phyloP scores from a whole-genome alignment of 1,140 invertebrate genomes.

The Drosophila navojoa region DNA sequence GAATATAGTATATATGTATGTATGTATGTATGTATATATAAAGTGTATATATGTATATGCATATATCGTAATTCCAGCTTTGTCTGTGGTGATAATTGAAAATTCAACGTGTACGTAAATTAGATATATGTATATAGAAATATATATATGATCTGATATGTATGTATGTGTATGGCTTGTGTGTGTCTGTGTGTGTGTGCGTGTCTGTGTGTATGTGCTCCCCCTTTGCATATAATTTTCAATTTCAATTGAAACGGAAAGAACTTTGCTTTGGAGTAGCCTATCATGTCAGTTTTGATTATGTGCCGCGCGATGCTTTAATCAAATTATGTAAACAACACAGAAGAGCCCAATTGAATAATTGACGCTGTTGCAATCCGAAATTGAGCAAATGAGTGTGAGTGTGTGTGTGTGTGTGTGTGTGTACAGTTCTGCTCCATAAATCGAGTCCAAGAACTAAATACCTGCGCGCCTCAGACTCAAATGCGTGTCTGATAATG shows the following conservation, averaged over 20 bases:
- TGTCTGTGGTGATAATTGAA: constrained; percentile 45
- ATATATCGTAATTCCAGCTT: constrained; percentile 3
- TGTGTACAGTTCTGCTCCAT: background rate
- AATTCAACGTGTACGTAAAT: constrained; percentile 35
- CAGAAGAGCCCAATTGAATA: constrained; percentile 68
- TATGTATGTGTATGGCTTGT: constrained; percentile 3
- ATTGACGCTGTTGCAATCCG: constrained; percentile 51
- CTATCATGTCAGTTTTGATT: constrained; percentile 80
- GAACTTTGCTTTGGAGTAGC: constrained; percentile 66
- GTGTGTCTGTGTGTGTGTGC: too few species aligned
- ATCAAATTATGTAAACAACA: constrained; percentile 65
- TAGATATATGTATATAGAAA: constrained; percentile 5
- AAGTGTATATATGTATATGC: background rate
- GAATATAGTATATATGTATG: background rate
- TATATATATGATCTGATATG: background rate
- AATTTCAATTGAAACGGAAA: constrained; percentile 68
- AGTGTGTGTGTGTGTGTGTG: too few species aligned
- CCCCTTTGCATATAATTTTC: constrained; percentile 47
- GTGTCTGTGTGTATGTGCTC: constrained; percentile 28
- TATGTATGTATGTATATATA: constrained; percentile 3
- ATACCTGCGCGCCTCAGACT: constrained; percentile 1
- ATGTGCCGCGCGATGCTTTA: constrained; percentile 65
- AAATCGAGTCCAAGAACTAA: constrained; percentile 6
- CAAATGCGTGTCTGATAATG: background rate
- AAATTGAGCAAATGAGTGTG: constrained; percentile 47